Evolutionary conservation across 1,140 invertebrate genomes (phyloP).

Genomic region (Bombus superbus): DNA sequence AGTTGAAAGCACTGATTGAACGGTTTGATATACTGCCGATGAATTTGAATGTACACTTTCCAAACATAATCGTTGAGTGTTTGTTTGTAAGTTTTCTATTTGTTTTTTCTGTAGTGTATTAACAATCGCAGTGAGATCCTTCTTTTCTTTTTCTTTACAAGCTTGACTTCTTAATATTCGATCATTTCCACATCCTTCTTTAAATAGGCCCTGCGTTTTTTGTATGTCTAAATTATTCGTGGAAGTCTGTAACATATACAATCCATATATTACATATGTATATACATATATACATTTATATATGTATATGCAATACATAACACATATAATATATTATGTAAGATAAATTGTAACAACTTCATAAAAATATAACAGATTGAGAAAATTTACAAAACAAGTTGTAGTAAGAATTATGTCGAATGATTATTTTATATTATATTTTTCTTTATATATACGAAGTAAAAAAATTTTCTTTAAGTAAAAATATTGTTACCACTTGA

Average conservation of each 20-base stretch:
- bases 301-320: neutral
- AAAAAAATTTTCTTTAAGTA: too few relatives aligned
- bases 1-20: constrained; percentile 56
- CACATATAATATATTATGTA: too few relatives aligned
- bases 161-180: constrained; percentile 71
- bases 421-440: neutral
- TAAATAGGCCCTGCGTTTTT: constrained; percentile 17
- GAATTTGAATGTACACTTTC: constrained; percentile 82
- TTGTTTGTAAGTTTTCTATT: constrained; percentile 69
- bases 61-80: constrained; percentile 73
- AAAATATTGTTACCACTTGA: neutral
- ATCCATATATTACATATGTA: neutral
- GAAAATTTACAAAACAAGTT: neutral
- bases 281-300: neutral
- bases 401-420: neutral
- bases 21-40: constrained; percentile 83
- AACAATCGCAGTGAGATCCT: constrained; percentile 85
- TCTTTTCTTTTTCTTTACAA: constrained; percentile 80
- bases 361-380: neutral
- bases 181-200: constrained; percentile 75
- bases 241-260: constrained; percentile 18
- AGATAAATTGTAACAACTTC: neutral
- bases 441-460: neutral
- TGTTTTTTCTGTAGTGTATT: constrained; percentile 79
- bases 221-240: constrained; percentile 13